These are phyloP conservation scores for Haliclystus octoradiatus DNA, from an alignment of 30 jellyfish, hydroid and myxozoan species.

Conservation along the genomic window DNA sequence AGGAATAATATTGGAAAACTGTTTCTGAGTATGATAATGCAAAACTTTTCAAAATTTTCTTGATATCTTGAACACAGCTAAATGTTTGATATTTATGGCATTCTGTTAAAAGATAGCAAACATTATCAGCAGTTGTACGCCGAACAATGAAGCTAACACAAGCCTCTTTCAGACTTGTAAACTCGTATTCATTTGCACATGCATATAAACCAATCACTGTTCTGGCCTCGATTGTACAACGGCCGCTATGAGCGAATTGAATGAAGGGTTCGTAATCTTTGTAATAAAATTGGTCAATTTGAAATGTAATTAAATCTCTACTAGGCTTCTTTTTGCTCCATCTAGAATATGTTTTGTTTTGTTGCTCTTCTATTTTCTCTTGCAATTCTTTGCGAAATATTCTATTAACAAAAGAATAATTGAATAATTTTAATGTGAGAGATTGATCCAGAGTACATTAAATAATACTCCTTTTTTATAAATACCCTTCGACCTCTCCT, in stretches of 20 bases:
- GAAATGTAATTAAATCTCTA: neutral
- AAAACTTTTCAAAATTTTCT: conserved; percentile 7
- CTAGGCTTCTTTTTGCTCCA: conserved; percentile 4
- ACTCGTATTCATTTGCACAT: conserved; percentile 42
- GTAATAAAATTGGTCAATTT: conserved; percentile 10
- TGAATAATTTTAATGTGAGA: neutral
- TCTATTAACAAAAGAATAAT: neutral
- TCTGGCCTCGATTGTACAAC: conserved; percentile 36
- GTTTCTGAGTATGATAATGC: conserved; percentile 17
- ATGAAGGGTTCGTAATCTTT: conserved; percentile 18
- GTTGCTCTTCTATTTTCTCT: neutral
- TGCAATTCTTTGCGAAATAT: neutral
- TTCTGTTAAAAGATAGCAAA: conserved; percentile 27
- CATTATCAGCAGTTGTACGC: conserved; percentile 19
- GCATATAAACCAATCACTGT: conserved; percentile 28
- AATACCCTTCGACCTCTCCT: too few relatives aligned
- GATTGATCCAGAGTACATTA: too few relatives aligned
- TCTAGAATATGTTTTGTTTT: neutral
- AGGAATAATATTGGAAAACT: conserved; percentile 19
- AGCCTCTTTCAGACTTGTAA: conserved; percentile 13
- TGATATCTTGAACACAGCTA: conserved; percentile 7
- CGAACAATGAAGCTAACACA: conserved; percentile 29
- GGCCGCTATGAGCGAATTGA: conserved; percentile 44
- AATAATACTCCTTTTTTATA: too few relatives aligned
- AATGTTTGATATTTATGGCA: conserved; percentile 21